Evolutionary conservation across 2,797 vertebrate species (phyloP).

Genomic region (Florisuga fusca): DNA sequence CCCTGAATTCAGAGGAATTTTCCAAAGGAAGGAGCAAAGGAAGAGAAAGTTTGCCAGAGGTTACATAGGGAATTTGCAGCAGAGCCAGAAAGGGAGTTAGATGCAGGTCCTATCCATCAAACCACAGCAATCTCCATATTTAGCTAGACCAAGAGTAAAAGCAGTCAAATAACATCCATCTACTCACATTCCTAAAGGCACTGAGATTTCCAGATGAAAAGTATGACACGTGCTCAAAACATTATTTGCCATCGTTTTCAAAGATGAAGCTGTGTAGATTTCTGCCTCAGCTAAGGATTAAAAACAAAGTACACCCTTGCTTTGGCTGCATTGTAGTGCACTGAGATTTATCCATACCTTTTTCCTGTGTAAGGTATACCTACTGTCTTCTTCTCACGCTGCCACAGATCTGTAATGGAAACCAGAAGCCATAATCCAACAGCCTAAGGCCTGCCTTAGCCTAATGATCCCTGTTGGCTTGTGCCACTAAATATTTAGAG

Average conservation of each 20-base stretch:
- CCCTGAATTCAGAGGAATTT: constrained; percentile 64
- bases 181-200: not conserved
- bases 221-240: not conserved
- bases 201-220: not conserved
- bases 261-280: not conserved
- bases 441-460: not conserved
- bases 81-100: constrained; percentile 38
- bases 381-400: not conserved
- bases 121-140: constrained; percentile 16
- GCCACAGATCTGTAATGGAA: not conserved
- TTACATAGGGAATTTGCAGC: constrained; percentile 59
- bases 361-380: not conserved
- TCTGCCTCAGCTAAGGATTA: not conserved
- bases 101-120: constrained; percentile 22
- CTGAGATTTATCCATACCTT: not conserved
- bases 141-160: constrained; percentile 9
- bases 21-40: constrained; percentile 60
- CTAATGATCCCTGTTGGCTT: not conserved
- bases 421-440: not conserved
- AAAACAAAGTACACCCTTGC: not conserved
- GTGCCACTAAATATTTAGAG: not conserved
- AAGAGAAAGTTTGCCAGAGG: constrained; percentile 62
- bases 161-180: not conserved
- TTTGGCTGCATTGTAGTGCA: not conserved
- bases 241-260: not conserved